Evolutionary conservation across 2,888 invertebrate genomes (phyloP).

Genomic region (Cheilosia pagana): DNA sequence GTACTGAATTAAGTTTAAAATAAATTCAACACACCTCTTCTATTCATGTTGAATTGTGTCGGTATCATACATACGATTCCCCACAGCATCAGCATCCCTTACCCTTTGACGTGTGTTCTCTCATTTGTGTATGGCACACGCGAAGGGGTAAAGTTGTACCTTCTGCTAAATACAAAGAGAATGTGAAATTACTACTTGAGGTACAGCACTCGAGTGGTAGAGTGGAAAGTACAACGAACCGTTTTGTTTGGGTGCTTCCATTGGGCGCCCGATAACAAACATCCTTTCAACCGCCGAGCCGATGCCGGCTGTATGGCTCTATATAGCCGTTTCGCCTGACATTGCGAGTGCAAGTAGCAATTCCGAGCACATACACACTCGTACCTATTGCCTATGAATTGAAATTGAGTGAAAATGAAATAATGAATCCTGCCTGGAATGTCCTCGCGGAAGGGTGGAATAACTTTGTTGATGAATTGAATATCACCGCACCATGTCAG

Average conservation of each 20-base stretch:
- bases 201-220: constrained; percentile 23
- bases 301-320: constrained; percentile 23
- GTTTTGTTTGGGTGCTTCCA: constrained; percentile 44
- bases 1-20: no score
- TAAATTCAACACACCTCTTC: no score
- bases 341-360: background rate
- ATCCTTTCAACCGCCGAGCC: background rate
- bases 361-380: background rate
- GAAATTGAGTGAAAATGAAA: constrained; percentile 62
- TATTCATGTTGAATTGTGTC: no score
- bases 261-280: constrained; percentile 33
- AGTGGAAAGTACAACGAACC: constrained; percentile 53
- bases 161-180: constrained; percentile 42
- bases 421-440: constrained; percentile 26
- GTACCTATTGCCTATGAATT: constrained; percentile 34
- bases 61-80: no score
- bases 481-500: background rate
- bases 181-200: constrained; percentile 53
- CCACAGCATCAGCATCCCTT: background rate
- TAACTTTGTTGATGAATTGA: constrained; percentile 6
- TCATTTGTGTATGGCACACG: background rate
- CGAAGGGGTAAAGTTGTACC: background rate
- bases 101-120: background rate
- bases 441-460: constrained; percentile 40
- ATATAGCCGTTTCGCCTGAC: background rate